These are phyloP conservation scores for Vulpes ferrilata DNA, from an alignment of 2,113 vertebrate species.

Conservation along the genomic window DNA sequence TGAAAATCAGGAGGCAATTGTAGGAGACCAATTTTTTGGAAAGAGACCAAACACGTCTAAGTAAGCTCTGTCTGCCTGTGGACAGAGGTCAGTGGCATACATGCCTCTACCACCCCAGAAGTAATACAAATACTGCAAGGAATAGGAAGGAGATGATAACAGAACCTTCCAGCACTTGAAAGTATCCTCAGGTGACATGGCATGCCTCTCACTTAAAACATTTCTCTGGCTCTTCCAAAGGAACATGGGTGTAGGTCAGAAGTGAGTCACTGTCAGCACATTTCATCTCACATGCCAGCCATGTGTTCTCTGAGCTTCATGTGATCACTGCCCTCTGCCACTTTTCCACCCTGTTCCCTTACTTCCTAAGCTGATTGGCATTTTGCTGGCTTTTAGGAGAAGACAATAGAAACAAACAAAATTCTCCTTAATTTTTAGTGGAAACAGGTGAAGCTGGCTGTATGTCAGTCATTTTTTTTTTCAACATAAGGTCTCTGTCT, in stretches of 20 bases:
- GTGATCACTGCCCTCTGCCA: neutral
- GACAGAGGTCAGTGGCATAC: neutral
- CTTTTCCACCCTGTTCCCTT: neutral
- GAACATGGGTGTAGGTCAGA: neutral
- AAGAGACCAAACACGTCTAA: neutral
- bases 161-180: neutral
- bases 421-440: neutral
- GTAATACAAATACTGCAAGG: neutral
- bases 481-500: neutral
- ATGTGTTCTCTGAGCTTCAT: fast-evolving
- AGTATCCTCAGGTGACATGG: neutral
- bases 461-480: neutral
- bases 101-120: fast-evolving
- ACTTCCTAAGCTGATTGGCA: neutral
- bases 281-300: fast-evolving
- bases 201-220: neutral
- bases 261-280: neutral
- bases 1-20: neutral
- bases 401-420: neutral
- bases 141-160: neutral
- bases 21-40: neutral
- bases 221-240: neutral
- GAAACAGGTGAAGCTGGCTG: neutral
- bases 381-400: neutral
- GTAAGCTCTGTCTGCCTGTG: neutral